Percentiles rank a stretch among this genome's conserved stretches.
These are phyloP conservation scores for Solenodon paradoxus DNA, from an alignment of 2,113 vertebrate genomes.

Conservation along the genomic window DNA sequence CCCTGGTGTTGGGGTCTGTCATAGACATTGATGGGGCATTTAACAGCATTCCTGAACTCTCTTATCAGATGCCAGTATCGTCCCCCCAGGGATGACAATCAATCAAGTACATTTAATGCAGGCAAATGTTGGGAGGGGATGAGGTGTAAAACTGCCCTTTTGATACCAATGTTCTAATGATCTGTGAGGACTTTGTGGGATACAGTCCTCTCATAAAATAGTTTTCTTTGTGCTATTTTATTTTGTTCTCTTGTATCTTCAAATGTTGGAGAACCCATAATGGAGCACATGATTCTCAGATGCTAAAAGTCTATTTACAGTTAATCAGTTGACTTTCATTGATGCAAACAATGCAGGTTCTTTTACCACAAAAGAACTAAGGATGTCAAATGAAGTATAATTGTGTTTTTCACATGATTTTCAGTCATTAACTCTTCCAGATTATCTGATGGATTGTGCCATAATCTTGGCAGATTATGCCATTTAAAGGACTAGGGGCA, in stretches of 20 bases:
- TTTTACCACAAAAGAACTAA: not conserved
- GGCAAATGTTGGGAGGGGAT: not conserved
- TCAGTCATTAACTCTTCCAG: not conserved
- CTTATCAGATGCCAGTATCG: not conserved
- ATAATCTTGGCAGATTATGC: conserved; percentile 4
- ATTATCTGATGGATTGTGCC: conserved; percentile 10
- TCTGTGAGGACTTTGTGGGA: not conserved
- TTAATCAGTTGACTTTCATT: conserved; percentile 14
- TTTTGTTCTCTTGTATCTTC: not conserved
- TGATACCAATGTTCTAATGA: not conserved
- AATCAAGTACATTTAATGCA: too few relatives aligned
- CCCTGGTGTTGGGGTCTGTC: not conserved
- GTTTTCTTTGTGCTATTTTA: not conserved
- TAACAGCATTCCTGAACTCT: not conserved
- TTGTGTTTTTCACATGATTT: conserved; percentile 16
- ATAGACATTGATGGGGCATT: not conserved
- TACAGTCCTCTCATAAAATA: not conserved
- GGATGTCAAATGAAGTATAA: not conserved
- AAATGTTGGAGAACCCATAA: not conserved
- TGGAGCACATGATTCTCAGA: not conserved
- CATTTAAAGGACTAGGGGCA: not conserved
- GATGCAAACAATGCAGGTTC: not conserved
- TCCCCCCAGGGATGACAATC: not conserved
- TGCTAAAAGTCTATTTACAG: not conserved
- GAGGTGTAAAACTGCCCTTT: not conserved